Evolutionary conservation across 2,888 invertebrate genomes (phyloP).

Genomic region (Epirrhoe tristata): DNA sequence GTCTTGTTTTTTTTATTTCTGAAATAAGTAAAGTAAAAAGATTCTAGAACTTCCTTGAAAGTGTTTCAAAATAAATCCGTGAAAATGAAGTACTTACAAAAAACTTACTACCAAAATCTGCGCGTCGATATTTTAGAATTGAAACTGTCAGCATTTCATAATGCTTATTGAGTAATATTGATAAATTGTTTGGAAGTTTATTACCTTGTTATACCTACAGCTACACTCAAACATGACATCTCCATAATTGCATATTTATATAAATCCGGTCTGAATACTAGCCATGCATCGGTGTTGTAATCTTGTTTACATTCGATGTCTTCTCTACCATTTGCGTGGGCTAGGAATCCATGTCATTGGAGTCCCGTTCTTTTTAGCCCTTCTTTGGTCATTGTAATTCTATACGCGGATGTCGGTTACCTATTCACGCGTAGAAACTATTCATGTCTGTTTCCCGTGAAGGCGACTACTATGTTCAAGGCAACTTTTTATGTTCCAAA

Average conservation of each 20-base stretch:
- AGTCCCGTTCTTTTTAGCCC: conserved; percentile 29
- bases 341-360: conserved; percentile 42
- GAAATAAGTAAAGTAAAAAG: too few species aligned
- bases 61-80: not conserved
- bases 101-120: not conserved
- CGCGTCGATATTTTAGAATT: not conserved
- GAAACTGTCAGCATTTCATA: not conserved
- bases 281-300: conserved; percentile 49
- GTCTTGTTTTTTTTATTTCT: too few species aligned
- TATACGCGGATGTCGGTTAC: conserved; percentile 3
- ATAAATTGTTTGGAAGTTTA: conserved; percentile 27
- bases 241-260: conserved; percentile 57
- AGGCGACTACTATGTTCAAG: not conserved
- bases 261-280: conserved; percentile 50
- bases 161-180: conserved; percentile 29
- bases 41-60: too few species aligned
- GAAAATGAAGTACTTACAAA: not conserved
- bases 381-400: conserved; percentile 9
- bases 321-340: conserved; percentile 54
- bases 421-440: not conserved
- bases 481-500: not conserved
- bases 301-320: conserved; percentile 53
- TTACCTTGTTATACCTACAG: conserved; percentile 21
- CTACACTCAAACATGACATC: conserved; percentile 35
- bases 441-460: not conserved